Evolutionary conservation across 2,797 vertebrate genomes (phyloP), one percentile per base, ranked within the genome.

Genomic region (Macroramphosus scolopax): DNA sequence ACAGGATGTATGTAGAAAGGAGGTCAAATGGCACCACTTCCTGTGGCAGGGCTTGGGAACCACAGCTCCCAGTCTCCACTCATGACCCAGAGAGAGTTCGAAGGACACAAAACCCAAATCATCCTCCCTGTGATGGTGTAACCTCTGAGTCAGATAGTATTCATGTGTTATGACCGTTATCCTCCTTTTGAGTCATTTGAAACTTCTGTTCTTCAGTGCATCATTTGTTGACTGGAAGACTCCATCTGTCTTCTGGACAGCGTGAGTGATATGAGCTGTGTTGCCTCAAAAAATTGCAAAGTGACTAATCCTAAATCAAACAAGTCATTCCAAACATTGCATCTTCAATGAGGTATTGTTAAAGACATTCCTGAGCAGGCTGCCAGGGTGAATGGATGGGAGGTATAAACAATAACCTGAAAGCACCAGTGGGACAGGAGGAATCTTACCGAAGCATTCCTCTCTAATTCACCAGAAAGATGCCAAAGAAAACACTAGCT

Each of bases 1-100:
- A 78, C 83, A 81, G 75, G 79, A 87, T 82, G 75, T 81, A 74
- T 50, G 68, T 78, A 75, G 68, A 53, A 62, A 14, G 45, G 50
- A 71, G 89, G 89, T 89, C 87, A 90, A 66, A 83, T 87, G 86
- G 82, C 87, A 87, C 74, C 45, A 80, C 86, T 90, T 90, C 87
- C 89, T 89, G 81, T 66, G 60, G 81, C 12, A 44, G 84, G 70
- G 85, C 88, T 83, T 90, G 88, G 82, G 88, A 91, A 91, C 75
- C 69, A 77, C 25, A 48, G 43, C 60, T 73, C 58, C 45, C 37
- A 50, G 54, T 61, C 47, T 65, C 20, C 31, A 68, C 46, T 59
- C 68, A 44, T 63, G 63, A 77, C 63, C 69, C 55, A 54, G 18
- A 54, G 34, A 63, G 17, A 30, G 47, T 6, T 22, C 29, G 64